A percentile compares a stretch with the other conserved stretches of the same genome.
These are phyloP conservation scores for Pocillopora grandis DNA, from an alignment of 92 coral and sea anemone genomes.

Conservation along the genomic window DNA sequence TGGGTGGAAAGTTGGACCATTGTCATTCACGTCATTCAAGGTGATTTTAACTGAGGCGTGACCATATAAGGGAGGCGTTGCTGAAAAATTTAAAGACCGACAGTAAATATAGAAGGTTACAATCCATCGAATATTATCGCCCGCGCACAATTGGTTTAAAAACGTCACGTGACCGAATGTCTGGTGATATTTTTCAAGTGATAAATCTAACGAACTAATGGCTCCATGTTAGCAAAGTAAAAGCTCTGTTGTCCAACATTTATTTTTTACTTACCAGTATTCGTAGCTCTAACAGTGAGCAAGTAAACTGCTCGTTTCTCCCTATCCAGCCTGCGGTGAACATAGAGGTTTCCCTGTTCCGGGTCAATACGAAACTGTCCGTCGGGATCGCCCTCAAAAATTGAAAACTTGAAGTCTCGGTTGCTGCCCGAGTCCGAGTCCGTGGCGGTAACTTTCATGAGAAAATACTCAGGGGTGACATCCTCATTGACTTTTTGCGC, in stretches of 20 bases:
- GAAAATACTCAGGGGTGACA: conserved; percentile 44
- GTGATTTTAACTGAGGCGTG: conserved; percentile 72
- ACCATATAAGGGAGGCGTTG: conserved; percentile 66
- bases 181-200: too few species aligned
- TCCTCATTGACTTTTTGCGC: conserved; percentile 64
- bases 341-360: conserved; percentile 69
- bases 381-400: conserved; percentile 70
- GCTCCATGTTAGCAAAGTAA: not conserved
- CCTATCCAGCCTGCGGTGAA: conserved; percentile 69
- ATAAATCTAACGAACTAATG: too few species aligned
- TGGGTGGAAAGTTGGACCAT: conserved; percentile 79
- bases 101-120: too few species aligned
- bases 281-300: conserved; percentile 84
- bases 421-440: conserved; percentile 76
- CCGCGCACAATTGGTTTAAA: too few species aligned
- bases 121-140: too few species aligned
- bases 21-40: conserved; percentile 88
- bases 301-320: conserved; percentile 57
- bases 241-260: not conserved
- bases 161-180: too few species aligned
- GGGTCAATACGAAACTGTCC: conserved; percentile 73
- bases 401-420: conserved; percentile 73
- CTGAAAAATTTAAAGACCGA: conserved; percentile 24
- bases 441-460: conserved; percentile 69
- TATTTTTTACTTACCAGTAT: conserved; percentile 50